Evolutionary conservation across 1,140 invertebrate species (phyloP).

Genomic region (Ips typographus): DNA sequence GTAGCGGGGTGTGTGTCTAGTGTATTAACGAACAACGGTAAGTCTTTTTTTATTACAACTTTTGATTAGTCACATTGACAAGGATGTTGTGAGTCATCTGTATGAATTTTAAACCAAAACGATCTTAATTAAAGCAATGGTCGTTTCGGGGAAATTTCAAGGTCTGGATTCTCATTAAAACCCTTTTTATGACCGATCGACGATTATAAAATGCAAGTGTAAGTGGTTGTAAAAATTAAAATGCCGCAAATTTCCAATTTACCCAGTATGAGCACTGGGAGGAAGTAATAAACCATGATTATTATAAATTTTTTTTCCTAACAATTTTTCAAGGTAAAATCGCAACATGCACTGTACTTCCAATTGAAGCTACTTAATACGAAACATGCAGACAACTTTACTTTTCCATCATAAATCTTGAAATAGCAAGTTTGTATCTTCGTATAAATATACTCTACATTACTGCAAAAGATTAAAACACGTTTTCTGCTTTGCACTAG

Average conservation of each 20-base stretch:
- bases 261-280: not conserved
- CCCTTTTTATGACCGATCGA: not conserved
- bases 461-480: slow-evolving; percentile 8
- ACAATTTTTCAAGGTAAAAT: too few relatives aligned
- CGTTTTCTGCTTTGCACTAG: slow-evolving; percentile 14
- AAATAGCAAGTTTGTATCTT: not conserved
- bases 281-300: not conserved
- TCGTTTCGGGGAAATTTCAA: not conserved
- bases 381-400: too few relatives aligned
- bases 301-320: not conserved
- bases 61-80: too few relatives aligned
- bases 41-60: too few relatives aligned
- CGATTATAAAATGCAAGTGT: slow-evolving; percentile 2
- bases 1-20: slow-evolving; percentile 8
- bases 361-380: too few relatives aligned
- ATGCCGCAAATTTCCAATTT: not conserved
- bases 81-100: too few relatives aligned
- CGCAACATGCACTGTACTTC: too few relatives aligned
- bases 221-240: slow-evolving; percentile 8
- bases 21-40: not conserved
- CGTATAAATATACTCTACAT: not conserved
- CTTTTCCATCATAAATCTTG: not conserved
- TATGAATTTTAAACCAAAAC: not conserved
- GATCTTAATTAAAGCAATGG: not conserved
- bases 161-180: slow-evolving; percentile 7